Conservation (phyloP, 2,113 vertebrate species). For the Epinephelus lanceolatus region DNA sequence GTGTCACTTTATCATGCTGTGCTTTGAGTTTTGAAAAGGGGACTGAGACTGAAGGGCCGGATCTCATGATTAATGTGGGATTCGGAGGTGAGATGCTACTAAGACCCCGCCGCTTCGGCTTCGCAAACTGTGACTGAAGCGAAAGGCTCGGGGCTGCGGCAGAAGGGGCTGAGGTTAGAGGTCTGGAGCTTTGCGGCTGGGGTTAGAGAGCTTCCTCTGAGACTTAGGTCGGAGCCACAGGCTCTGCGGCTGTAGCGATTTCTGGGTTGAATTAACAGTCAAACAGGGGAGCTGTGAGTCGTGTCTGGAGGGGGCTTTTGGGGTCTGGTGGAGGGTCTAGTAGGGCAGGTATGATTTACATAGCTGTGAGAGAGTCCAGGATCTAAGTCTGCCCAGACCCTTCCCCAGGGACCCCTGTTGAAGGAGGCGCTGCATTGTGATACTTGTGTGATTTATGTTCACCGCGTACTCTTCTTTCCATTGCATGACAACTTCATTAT, state of each 20-base stretch:
- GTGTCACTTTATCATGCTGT: conserved; percentile 11
- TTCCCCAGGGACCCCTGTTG: conserved; percentile 67
- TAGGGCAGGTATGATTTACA: conserved; percentile 82
- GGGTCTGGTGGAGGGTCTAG: conserved; percentile 64
- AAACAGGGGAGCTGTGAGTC: conserved; percentile 68
- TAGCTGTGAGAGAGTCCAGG: conserved; percentile 79
- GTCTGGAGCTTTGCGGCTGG: conserved; percentile 68
- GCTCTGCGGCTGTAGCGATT: conserved; percentile 69
- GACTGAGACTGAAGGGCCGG: conserved; percentile 4
- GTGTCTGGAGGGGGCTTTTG: conserved; percentile 70
- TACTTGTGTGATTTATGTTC: conserved; percentile 81
- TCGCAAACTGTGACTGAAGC: conserved; percentile 41
- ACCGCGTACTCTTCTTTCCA: conserved; percentile 52
- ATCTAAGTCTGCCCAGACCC: conserved; percentile 73
- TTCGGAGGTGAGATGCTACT: conserved; percentile 29
- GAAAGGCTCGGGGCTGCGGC: conserved; percentile 36
- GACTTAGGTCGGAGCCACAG: conserved; percentile 65
- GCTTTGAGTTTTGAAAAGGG: conserved; percentile 16
- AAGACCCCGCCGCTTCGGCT: conserved; percentile 16
- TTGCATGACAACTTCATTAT: conserved; percentile 77
- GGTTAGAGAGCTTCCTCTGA: conserved; percentile 78
- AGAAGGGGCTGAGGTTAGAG: conserved; percentile 66
- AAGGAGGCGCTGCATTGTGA: conserved; percentile 81
- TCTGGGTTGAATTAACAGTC: conserved; percentile 84
- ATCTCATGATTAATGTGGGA: conserved; percentile 46